Percentiles rank a stretch among this genome's conserved stretches.
phyloP scores from a whole-genome alignment of 2,113 vertebrate genomes.

The Rattus rattus region DNA sequence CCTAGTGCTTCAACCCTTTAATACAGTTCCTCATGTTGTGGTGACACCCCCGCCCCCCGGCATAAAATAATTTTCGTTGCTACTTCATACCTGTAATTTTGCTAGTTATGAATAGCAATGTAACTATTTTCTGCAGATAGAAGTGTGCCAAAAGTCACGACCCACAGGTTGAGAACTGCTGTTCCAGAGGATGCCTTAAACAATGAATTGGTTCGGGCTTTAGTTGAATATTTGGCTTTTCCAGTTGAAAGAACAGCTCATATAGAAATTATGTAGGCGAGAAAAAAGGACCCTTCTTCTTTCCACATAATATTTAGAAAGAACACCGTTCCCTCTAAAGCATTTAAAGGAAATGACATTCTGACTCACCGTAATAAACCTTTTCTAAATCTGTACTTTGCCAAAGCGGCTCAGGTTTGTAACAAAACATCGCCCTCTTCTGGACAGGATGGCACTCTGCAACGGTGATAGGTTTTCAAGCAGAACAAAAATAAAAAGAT shows the following conservation, averaged over 20 bases:
- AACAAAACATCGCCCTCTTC: slow-evolving; percentile 84
- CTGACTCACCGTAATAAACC: background rate
- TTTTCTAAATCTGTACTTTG: background rate
- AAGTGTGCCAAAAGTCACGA: background rate
- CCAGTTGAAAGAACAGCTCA: slow-evolving; percentile 28
- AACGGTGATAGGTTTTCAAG: background rate
- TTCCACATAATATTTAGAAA: background rate
- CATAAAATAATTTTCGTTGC: background rate
- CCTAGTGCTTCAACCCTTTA: background rate
- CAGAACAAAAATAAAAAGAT: background rate
- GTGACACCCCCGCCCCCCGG: background rate
- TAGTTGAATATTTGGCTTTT: slow-evolving; percentile 5
- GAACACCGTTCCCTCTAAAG: background rate
- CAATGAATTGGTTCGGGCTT: background rate
- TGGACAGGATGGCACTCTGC: slow-evolving; percentile 60
- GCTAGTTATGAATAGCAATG: background rate
- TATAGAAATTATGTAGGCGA: background rate
- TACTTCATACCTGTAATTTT: background rate
- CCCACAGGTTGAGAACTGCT: background rate
- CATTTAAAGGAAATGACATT: background rate
- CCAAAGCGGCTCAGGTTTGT: slow-evolving; percentile 62
- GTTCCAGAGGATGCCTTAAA: background rate
- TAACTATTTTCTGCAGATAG: background rate
- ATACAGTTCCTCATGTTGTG: background rate
- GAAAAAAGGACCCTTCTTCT: background rate